Base-by-base conservation (phyloP, 2,888 invertebrate species). In the Archips crataeganus region DNA sequence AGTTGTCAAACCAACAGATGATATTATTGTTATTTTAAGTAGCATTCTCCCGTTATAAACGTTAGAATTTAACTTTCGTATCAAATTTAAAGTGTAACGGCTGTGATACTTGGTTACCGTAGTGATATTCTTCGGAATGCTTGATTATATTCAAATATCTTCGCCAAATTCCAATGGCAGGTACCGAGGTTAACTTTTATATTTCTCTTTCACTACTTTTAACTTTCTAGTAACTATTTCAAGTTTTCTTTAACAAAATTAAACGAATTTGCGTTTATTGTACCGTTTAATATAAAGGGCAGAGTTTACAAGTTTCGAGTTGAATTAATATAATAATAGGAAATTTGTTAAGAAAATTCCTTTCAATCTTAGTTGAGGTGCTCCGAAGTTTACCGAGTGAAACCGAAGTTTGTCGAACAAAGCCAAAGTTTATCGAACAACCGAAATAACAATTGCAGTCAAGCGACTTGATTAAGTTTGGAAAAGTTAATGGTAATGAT, bases 331-430 rank as follows among this genome's bases (percentile, higher is more conserved):
- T 51, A 10, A 65, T 65, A 65, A 65, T 65, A 65, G 51, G 64
- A 36, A 51, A 65, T 51, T 69, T 61, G 51, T 49, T 11, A 61
- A 61, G 61, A 69, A 36, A 69, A 69, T 61, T 61, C 23, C 23
- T 15, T 61, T 51, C 34, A 34, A 36, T 45, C 47, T 60, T 66
- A 51, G 51, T 45, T 69, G 39, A 69, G 42, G 61, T 66, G 54
- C 49, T 61, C 61, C 49, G 23, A 69, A 61, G 23, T 69, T 61
- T 11, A 49, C 39, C 36, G 36, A 61, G 13, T 51, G 36, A 51
- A 49, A 51, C 49, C n/a, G n/a, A 65, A 65, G 36, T 65, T 65
- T 65, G 3, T 32, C n/a, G 64, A 65, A 49, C 49, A 51, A 65
- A 65, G 51, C 49, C 5, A 5, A 51, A 63, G 9, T 65, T 65